Evolutionary conservation across 2,113 vertebrate genomes (phyloP).

Genomic region (Emydura subglobosa): DNA sequence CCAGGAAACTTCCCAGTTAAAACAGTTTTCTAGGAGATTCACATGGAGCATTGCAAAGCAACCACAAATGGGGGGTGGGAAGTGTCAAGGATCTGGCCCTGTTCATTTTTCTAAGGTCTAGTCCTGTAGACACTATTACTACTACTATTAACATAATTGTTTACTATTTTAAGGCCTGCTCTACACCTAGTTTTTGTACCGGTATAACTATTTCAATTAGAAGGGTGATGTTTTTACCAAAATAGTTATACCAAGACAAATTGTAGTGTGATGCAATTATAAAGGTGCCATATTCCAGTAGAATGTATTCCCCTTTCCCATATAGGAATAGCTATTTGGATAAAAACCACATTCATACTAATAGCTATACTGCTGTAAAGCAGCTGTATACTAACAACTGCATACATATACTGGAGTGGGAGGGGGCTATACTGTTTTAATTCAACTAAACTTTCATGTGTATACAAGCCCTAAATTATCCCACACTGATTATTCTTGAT

Average conservation of each 20-base stretch:
- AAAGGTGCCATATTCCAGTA: no score
- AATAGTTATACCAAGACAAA: background rate
- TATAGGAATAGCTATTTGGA: no score
- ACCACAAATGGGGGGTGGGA: rapidly evolving
- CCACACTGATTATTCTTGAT: background rate
- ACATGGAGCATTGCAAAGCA: rapidly evolving
- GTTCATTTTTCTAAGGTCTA: background rate
- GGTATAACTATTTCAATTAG: background rate
- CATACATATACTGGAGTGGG: background rate
- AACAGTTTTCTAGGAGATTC: rapidly evolving
- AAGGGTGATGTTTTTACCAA: background rate
- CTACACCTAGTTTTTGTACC: background rate
- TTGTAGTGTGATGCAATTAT: background rate
- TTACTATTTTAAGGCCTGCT: background rate
- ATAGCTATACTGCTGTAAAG: no score
- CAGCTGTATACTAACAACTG: no score
- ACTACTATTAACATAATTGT: background rate
- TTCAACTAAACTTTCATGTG: background rate
- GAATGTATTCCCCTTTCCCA: no score
- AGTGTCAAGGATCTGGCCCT: background rate
- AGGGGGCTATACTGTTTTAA: no score
- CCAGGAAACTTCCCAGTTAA: background rate
- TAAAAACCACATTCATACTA: no score
- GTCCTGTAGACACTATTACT: background rate
- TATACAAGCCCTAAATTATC: background rate